These are phyloP conservation scores for Pantherophis vulpinus DNA, from an alignment of 2,797 vertebrate species.

Conservation along the genomic window DNA sequence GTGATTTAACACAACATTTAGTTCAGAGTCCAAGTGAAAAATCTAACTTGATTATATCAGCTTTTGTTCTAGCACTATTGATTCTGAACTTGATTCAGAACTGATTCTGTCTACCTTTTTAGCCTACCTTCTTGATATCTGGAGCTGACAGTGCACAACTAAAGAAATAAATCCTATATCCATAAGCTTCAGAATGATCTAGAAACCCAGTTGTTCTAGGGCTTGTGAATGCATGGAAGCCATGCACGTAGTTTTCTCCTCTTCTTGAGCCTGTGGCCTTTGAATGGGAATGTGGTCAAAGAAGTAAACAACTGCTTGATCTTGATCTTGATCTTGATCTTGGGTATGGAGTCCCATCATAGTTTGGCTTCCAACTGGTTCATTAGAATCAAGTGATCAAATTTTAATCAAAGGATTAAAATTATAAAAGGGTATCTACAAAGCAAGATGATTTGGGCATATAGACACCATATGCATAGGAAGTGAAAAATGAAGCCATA, in stretches of 20 bases:
- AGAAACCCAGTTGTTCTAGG: background rate
- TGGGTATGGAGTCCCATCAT: background rate
- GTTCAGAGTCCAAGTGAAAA: background rate
- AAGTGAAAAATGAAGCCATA: background rate
- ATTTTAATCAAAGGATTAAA: background rate
- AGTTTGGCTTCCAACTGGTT: background rate
- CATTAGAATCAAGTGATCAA: background rate
- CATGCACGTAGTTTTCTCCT: background rate
- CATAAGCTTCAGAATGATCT: background rate
- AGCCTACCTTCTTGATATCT: background rate
- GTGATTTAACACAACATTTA: background rate
- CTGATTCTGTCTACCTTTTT: background rate
- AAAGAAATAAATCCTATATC: background rate
- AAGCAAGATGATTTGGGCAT: background rate
- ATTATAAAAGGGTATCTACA: background rate
- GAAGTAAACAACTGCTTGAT: background rate
- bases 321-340: background rate
- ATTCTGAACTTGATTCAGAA: background rate
- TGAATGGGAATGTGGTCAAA: background rate
- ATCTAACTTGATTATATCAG: background rate
- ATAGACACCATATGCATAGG: background rate
- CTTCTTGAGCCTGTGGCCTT: background rate
- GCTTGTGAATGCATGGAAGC: background rate
- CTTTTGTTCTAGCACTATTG: background rate
- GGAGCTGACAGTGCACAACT: background rate